Conservation (phyloP, 2,888 invertebrate species). For the Junonia oenone region DNA sequence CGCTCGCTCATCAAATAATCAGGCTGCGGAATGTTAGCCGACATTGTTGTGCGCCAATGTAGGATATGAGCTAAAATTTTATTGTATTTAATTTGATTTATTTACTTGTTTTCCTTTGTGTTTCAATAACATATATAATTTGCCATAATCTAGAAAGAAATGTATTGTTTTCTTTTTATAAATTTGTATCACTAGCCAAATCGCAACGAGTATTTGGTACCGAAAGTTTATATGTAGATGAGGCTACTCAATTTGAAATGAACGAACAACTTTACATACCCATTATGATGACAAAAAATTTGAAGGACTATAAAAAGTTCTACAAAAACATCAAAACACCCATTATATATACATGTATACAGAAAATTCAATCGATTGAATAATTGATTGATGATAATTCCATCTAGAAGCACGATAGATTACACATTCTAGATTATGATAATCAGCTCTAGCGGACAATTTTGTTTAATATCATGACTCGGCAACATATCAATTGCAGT, state of each 20-base stretch:
- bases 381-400: constrained; percentile 38
- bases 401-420: constrained; percentile 34
- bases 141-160: too few relatives aligned
- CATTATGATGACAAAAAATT: background rate
- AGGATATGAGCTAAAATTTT: background rate
- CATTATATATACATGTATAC: constrained; percentile 2
- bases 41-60: background rate
- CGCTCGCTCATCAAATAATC: constrained; percentile 31
- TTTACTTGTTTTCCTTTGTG: too few relatives aligned
- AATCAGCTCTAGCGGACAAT: constrained; percentile 28
- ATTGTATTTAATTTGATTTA: too few relatives aligned
- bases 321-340: background rate
- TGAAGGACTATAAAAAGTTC: background rate
- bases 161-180: too few relatives aligned
- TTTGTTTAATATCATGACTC: background rate
- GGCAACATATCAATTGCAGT: background rate
- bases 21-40: constrained; percentile 8
- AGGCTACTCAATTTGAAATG: background rate
- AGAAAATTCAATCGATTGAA: constrained; percentile 26
- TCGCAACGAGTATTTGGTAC: too few relatives aligned
- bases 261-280: background rate
- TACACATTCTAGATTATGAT: constrained; percentile 40
- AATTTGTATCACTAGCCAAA: too few relatives aligned
- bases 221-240: too few relatives aligned
- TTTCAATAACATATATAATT: too few relatives aligned